phyloP scores from a whole-genome alignment of 2,888 invertebrate species.

The Melanophora roralis region DNA sequence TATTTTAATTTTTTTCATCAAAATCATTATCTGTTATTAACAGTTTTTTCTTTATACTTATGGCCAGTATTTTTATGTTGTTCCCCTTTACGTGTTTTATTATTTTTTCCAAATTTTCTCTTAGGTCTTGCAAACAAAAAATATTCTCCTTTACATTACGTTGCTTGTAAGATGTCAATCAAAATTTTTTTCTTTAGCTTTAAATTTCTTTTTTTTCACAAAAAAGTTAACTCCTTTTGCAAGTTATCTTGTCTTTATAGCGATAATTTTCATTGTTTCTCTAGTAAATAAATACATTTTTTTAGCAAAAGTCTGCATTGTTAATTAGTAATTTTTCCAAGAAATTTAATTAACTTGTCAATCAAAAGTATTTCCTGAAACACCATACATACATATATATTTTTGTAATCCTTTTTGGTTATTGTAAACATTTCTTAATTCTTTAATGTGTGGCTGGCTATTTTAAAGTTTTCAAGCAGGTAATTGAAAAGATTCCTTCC shows the following conservation, averaged over 20 bases:
- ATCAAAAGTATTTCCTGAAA: slow-evolving; percentile 64
- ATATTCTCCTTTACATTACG: neutral
- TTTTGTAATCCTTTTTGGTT: too few species aligned
- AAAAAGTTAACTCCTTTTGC: neutral
- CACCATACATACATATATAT: slow-evolving; percentile 13
- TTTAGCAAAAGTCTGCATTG: slow-evolving; percentile 50
- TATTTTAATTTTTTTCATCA: neutral
- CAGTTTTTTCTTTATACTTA: neutral
- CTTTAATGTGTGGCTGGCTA: neutral
- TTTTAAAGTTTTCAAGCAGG: neutral
- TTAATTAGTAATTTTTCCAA: slow-evolving; percentile 63
- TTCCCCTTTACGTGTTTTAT: neutral
- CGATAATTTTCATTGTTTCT: slow-evolving; percentile 50
- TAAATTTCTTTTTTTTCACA: neutral
- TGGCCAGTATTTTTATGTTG: neutral
- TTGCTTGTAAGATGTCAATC: slow-evolving; percentile 56
- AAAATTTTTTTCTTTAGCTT: slow-evolving; percentile 40
- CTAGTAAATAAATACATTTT: too few species aligned
- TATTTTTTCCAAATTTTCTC: neutral
- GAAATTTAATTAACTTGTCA: slow-evolving; percentile 75
- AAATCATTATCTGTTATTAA: slow-evolving; percentile 19
- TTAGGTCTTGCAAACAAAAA: slow-evolving; percentile 15
- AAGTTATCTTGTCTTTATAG: slow-evolving; percentile 34
- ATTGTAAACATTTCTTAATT: slow-evolving; percentile 14
- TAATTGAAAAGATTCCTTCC: slow-evolving; percentile 20